phyloP scores from a whole-genome alignment of 1,140 invertebrate species.

The Tetramorium simillimum region DNA sequence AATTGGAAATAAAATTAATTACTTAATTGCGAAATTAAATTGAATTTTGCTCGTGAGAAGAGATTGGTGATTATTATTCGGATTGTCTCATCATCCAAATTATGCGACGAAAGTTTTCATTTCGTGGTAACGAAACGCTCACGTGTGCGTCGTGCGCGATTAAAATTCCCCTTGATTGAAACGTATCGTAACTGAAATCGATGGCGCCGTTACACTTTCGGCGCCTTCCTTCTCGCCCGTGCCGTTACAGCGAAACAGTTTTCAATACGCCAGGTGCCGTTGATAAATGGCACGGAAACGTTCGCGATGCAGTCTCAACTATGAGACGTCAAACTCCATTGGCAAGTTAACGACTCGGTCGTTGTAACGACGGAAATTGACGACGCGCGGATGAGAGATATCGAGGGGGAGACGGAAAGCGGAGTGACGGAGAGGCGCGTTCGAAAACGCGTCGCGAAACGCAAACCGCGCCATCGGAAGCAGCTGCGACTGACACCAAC shows the following conservation, averaged over 20 bases:
- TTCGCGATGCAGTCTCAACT: conserved; percentile 44
- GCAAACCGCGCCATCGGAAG: conserved; percentile 33
- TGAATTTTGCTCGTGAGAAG: not conserved
- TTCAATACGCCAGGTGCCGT: conserved; percentile 50
- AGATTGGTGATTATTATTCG: not conserved
- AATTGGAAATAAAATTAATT: not conserved
- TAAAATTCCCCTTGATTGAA: conserved; percentile 30
- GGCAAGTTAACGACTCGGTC: conserved; percentile 56
- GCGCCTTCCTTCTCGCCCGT: conserved; percentile 16
- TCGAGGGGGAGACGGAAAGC: not conserved
- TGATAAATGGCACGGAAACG: conserved; percentile 60
- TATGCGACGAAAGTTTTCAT: not conserved
- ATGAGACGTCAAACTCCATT: conserved; percentile 57
- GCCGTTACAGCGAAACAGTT: conserved; percentile 25
- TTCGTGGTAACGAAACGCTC: not conserved
- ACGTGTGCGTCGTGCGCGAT: not conserved
- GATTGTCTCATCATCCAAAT: not conserved
- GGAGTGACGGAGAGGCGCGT: conserved; percentile 31
- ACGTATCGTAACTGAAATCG: conserved; percentile 33
- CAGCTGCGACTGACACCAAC: conserved; percentile 44
- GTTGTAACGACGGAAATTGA: conserved; percentile 58
- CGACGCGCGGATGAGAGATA: conserved; percentile 41
- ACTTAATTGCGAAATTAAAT: not conserved
- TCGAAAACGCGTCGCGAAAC: conserved; percentile 55
- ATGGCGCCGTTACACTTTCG: conserved; percentile 15